A percentile compares a stretch with the other conserved stretches of the same genome.
phyloP scores from a whole-genome alignment of 2,797 vertebrate genomes.

The Gymnoscopelus braueri region DNA sequence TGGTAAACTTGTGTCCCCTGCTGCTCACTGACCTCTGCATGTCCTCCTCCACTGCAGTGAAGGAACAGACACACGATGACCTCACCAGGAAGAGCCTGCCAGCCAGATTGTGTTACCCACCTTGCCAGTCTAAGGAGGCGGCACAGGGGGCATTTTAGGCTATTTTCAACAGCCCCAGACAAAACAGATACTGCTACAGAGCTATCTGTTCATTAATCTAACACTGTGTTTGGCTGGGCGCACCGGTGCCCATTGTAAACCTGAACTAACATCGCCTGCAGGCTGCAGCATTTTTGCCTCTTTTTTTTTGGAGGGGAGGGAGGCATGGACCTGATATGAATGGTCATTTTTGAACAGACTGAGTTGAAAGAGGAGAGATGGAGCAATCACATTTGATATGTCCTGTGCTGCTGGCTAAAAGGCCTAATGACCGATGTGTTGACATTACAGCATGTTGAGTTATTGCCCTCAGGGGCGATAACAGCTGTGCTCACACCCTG shows the following conservation, averaged over 20 bases:
- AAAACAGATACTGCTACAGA: constrained; percentile 34
- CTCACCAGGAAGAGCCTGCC: constrained; percentile 51
- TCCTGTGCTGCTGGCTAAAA: background rate
- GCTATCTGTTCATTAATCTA: constrained; percentile 39
- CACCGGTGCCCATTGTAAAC: constrained; percentile 6
- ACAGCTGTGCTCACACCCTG: background rate
- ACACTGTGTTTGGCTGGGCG: constrained; percentile 16
- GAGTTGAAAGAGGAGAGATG: background rate
- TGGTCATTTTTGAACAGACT: background rate
- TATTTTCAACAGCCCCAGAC: constrained; percentile 62
- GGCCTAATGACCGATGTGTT: background rate
- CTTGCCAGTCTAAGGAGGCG: constrained; percentile 32
- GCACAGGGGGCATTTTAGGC: constrained; percentile 49
- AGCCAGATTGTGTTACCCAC: constrained; percentile 55
- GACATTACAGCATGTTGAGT: constrained; percentile 23
- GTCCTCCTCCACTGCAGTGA: constrained; percentile 47
- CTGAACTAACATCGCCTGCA: constrained; percentile 10
- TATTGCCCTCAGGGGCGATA: constrained; percentile 7
- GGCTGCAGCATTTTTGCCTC: background rate
- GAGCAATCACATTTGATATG: background rate
- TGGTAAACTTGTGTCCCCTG: constrained; percentile 32
- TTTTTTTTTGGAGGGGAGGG: background rate
- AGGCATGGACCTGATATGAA: background rate
- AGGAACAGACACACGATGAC: constrained; percentile 50
- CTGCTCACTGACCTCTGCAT: constrained; percentile 46